Evolutionary conservation across 1,140 invertebrate genomes (phyloP), one percentile per base, ranked within the genome.

Genomic region (Drosophila subpulchrella): DNA sequence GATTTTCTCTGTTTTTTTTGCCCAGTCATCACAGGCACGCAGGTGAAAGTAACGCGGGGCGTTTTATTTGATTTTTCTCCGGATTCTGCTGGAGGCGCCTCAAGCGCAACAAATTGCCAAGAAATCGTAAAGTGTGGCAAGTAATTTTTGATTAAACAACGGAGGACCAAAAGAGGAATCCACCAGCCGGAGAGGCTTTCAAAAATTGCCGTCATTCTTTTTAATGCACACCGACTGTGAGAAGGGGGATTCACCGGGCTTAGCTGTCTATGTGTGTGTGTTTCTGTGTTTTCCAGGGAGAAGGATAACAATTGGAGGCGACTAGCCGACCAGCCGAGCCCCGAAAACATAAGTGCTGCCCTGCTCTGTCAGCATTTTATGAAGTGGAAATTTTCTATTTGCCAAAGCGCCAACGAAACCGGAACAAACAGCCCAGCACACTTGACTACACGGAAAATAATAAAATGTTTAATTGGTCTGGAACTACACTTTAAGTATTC

Each of bases 321-420:
- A 67, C 59, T 48, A 60, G 65, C 58, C 72, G 32, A 56, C 62
- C 58, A 67, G 59, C 53, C 67, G 56, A 75, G 48, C 74, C 51
- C 48, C 58, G 57, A 70, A 67, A 70, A 80, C 83, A 89, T 89
- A 83, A 88, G 80, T 83, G 84, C 79, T 89, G 62, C 67, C 57
- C 27, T 79, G 80, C 67, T 80, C 90, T 81, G 79, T 75, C 68
- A 91, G 72, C 80, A 80, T 85, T 83, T 83, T 79, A 84, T 78
- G 77, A 90, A 89, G 81, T 78, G 73, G 78, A 81, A 88, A 83
- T 90, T 92, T 86, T 81, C 80, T 91, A 92, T 83, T 88, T 88
- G 80, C 80, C 73, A 78, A 81, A 88, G 72, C 83, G 76, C 61
- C 75, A 63, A 67, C 80, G 63, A 89, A 89, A 81, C 80, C 84